These are phyloP conservation scores for Epinephelus cyanopodus DNA, from an alignment of 2,113 vertebrate species.

Conservation along the genomic window DNA sequence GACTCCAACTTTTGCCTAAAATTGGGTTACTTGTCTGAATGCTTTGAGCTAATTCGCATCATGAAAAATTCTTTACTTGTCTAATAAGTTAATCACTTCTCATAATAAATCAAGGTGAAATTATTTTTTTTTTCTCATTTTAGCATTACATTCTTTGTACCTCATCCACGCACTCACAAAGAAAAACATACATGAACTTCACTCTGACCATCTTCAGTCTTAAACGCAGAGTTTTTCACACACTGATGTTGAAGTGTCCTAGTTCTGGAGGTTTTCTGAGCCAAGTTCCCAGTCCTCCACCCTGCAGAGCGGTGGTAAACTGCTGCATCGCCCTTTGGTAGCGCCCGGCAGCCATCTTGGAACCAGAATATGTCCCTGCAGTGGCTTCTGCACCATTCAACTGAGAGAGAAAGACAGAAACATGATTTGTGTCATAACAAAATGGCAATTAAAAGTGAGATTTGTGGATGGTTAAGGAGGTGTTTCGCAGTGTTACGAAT, in stretches of 20 bases:
- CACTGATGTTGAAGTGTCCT: background rate
- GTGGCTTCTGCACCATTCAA: background rate
- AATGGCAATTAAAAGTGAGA: background rate
- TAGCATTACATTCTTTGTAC: background rate
- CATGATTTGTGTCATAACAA: background rate
- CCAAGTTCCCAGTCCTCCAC: conserved; percentile 65
- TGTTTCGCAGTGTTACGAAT: background rate
- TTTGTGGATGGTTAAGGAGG: background rate
- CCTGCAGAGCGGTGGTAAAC: conserved; percentile 55
- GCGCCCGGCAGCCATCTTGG: conserved; percentile 51
- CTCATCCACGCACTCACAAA: background rate
- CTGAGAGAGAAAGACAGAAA: conserved; percentile 23
- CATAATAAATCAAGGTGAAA: background rate
- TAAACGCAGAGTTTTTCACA: conserved; percentile 10
- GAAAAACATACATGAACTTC: background rate
- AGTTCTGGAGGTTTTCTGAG: conserved; percentile 49
- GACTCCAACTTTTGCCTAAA: background rate
- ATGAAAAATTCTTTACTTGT: background rate
- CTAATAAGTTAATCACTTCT: background rate
- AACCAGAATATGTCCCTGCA: conserved; percentile 13
- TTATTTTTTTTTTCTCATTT: background rate
- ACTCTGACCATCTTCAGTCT: background rate
- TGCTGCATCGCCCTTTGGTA: conserved; percentile 69
- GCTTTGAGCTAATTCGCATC: background rate
- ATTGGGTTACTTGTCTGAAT: background rate